Conservation (phyloP, 2,797 vertebrate genomes). For the Gymnothorax reevesii region DNA sequence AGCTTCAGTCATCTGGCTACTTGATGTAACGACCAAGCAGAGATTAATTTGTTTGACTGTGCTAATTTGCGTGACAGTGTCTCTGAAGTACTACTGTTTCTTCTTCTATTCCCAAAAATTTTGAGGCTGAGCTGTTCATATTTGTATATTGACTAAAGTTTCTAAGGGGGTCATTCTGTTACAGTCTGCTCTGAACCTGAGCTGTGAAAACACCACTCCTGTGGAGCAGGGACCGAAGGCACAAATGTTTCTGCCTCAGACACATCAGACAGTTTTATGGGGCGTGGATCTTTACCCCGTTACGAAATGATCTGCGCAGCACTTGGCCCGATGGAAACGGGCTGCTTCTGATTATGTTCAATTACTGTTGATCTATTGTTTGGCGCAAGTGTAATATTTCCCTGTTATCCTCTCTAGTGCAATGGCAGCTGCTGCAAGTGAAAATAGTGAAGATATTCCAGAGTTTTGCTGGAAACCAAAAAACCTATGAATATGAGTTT, state of each 20-base stretch:
- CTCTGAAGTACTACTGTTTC: background rate
- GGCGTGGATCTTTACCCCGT: conserved; percentile 33
- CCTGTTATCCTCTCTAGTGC: conserved; percentile 50
- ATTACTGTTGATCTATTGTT: conserved; percentile 57
- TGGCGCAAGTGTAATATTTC: conserved; percentile 48
- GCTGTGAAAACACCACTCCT: background rate
- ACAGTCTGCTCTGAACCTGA: background rate
- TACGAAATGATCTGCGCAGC: conserved; percentile 46
- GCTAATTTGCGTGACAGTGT: background rate
- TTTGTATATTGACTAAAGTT: background rate
- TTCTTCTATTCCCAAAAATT: background rate
- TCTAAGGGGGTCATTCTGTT: background rate
- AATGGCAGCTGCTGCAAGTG: conserved; percentile 38
- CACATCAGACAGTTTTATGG: background rate
- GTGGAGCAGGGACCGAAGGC: background rate
- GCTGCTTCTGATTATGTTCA: conserved; percentile 56
- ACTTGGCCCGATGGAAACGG: conserved; percentile 44
- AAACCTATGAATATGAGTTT: conserved; percentile 26
- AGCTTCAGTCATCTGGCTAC: background rate
- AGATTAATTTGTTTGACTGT: no score
- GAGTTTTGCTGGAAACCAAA: conserved; percentile 29
- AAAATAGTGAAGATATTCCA: conserved; percentile 40
- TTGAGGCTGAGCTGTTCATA: background rate
- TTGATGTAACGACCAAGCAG: background rate
- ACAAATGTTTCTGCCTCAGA: conserved; percentile 2